Percentiles rank a stretch among this genome's conserved stretches.
These are phyloP conservation scores for Keiferia lycopersicella DNA, from an alignment of 2,888 invertebrate genomes.

Conservation along the genomic window DNA sequence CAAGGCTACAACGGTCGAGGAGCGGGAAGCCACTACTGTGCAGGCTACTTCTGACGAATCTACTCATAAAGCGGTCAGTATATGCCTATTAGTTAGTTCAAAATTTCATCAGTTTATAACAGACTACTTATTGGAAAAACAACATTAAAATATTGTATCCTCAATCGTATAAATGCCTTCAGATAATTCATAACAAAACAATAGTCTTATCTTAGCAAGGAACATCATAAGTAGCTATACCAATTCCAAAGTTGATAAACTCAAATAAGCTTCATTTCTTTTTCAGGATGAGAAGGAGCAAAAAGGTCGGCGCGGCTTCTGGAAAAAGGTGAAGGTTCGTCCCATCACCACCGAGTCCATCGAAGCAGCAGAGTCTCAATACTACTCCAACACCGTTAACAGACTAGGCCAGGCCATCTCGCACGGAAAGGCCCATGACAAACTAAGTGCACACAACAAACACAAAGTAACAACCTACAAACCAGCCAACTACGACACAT, in stretches of 20 bases:
- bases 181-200: too few species aligned
- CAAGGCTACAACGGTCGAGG: constrained; percentile 48
- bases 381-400: constrained; percentile 81
- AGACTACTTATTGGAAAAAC: too few species aligned
- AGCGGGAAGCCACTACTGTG: constrained; percentile 54
- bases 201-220: too few species aligned
- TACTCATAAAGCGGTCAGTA: constrained; percentile 55
- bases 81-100: background rate
- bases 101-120: too few species aligned
- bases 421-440: constrained; percentile 51
- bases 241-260: too few species aligned
- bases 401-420: constrained; percentile 60
- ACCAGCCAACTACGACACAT: constrained; percentile 55
- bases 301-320: constrained; percentile 84
- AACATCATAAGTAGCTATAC: too few species aligned
- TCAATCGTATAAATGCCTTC: too few species aligned
- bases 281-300: constrained; percentile 54
- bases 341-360: constrained; percentile 83
- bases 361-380: constrained; percentile 90
- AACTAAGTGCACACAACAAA: constrained; percentile 48
- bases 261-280: constrained; percentile 26
- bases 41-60: constrained; percentile 45
- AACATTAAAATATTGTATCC: background rate
- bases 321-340: constrained; percentile 86
- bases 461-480: constrained; percentile 66